These are phyloP conservation scores for Aphidoletes aphidimyza DNA, from an alignment of 2,888 invertebrate genomes.

Conservation along the genomic window DNA sequence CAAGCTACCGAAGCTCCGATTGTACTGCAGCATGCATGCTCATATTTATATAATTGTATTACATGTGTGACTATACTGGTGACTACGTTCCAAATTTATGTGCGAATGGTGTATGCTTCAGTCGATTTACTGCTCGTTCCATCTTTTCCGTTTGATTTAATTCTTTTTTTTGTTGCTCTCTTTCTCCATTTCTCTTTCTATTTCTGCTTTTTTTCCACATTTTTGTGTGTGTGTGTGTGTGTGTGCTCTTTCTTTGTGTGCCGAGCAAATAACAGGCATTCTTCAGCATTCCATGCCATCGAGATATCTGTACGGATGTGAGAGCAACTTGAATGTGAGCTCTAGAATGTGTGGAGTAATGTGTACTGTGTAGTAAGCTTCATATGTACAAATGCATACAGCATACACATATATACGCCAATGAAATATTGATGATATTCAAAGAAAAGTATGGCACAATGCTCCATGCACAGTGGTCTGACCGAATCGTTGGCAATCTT, in stretches of 20 bases:
- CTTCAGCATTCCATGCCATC: background rate
- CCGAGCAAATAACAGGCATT: background rate
- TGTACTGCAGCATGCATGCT: background rate
- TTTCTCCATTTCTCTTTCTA: background rate
- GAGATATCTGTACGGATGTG: background rate
- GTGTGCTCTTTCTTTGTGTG: too few relatives aligned
- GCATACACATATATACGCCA: background rate
- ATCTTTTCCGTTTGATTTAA: slow-evolving; percentile 51
- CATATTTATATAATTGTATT: slow-evolving; percentile 43
- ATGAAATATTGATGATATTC: slow-evolving; percentile 49
- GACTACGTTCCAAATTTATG: slow-evolving; percentile 34
- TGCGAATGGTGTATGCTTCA: slow-evolving; percentile 28
- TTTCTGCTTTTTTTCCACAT: background rate
- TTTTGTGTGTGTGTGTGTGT: too few relatives aligned
- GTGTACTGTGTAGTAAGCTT: background rate
- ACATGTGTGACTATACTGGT: slow-evolving; percentile 18
- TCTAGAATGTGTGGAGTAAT: background rate
- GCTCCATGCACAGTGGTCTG: background rate
- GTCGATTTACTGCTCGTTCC: slow-evolving; percentile 40
- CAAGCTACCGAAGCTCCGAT: background rate
- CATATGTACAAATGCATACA: background rate
- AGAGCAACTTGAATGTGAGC: background rate
- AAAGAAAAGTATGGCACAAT: slow-evolving; percentile 22
- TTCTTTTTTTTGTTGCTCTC: background rate
- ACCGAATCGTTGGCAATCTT: background rate